Evolutionary conservation across 2,888 invertebrate species (phyloP), one percentile per base, ranked within the genome.

Genomic region (Drosophila nr. medialis): DNA sequence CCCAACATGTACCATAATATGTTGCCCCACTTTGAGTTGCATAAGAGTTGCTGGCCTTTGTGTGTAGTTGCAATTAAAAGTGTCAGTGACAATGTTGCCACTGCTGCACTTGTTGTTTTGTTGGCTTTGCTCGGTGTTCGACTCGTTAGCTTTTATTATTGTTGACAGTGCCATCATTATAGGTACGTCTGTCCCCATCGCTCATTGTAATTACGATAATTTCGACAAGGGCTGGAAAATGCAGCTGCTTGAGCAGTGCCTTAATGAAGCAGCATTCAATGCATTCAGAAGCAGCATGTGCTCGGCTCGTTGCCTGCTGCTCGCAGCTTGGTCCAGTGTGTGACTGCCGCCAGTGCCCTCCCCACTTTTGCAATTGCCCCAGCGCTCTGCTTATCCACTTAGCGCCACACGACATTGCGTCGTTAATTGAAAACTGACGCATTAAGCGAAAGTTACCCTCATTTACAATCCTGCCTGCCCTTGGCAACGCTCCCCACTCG

Each of bases 191-290:
- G 62, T 83, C 60, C 69, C 79, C 83, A 84, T 84, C 80, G 69
- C 69, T 83, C 81, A 79, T 84, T 86, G 84, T 87, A 87, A 87
- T 87, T 86, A 74, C 88, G 72, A 88, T 87, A 86, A 87, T 89
- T 87, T 84, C 86, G 79, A 79, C 79, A 78, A 80, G 80, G 61
- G 70, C 72, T 63, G 72, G 72, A 48, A 70, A 64, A 36, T 75
- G 70, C 72, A 69, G 73, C 80, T 80, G 70, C 82, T 77, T 75
- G 45, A 64, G 29, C 73, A 50, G 64, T 72, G 75, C 77, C 86
- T 86, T 85, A 85, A 85, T 88, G 85, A 88, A 86, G 80, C 75
- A 75, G 65, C 83, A 86, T 86, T 75, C 75, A 85, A 80, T 86
- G 81, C 80, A 73, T 76, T 59, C 62, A 65, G 63, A 55, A 40